Percentiles rank a stretch among this genome's conserved stretches.
Evolutionary conservation across 64 coral and sea anemone species (phyloP).

Genomic region (Dendrophyllia cribrosa): DNA sequence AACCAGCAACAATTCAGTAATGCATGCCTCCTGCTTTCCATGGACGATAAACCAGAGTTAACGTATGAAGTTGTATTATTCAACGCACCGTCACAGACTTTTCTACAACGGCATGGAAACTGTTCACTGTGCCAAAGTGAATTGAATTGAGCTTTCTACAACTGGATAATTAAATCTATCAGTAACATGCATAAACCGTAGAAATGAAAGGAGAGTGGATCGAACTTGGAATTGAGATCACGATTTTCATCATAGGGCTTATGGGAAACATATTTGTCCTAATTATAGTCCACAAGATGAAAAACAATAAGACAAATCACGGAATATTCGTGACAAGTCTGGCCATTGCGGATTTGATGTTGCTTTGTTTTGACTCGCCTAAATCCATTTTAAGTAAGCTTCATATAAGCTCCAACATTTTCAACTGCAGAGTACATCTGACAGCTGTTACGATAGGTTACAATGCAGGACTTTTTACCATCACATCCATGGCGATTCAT

Average conservation of each 20-base stretch:
- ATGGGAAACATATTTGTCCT: slow-evolving; percentile 77
- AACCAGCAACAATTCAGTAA: no score
- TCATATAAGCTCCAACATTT: not conserved
- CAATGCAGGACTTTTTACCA: slow-evolving; percentile 78
- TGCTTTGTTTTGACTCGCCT: slow-evolving; percentile 81
- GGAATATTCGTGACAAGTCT: slow-evolving; percentile 85
- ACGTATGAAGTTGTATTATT: no score
- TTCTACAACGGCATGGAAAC: no score
- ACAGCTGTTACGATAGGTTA: slow-evolving; percentile 62
- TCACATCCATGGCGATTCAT: slow-evolving; percentile 87
- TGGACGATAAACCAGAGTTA: no score
- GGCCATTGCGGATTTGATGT: slow-evolving; percentile 74
- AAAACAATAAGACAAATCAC: slow-evolving; percentile 65
- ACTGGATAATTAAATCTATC: no score
- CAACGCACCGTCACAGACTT: no score
- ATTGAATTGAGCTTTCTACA: no score
- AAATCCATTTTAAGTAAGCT: slow-evolving; percentile 52
- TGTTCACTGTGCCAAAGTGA: no score
- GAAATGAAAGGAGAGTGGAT: no score
- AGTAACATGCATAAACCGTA: no score
- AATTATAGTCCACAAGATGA: slow-evolving; percentile 56
- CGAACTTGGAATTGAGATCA: not conserved
- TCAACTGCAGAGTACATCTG: slow-evolving; percentile 64
- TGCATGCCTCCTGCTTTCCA: no score
- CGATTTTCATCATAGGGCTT: slow-evolving; percentile 67